These are phyloP conservation scores for Nymphalis urticae DNA, from an alignment of 2,888 invertebrate species.

Conservation along the genomic window DNA sequence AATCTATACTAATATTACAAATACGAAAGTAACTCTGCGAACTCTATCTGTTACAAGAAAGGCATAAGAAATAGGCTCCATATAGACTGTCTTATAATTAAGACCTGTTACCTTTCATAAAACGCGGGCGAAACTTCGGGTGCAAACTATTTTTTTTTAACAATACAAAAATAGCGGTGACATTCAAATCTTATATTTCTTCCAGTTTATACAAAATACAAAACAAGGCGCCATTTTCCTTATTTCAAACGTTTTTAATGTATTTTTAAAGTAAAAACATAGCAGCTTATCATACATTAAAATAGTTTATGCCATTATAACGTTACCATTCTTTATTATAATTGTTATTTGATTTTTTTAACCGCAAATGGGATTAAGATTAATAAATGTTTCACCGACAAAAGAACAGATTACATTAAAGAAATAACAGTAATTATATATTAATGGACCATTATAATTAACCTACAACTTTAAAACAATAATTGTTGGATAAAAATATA, in stretches of 20 bases:
- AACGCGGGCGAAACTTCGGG: no score
- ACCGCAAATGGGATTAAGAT: conserved; percentile 28
- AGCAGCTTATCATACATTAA: conserved; percentile 10
- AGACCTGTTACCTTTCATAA: no score
- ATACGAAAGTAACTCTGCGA: no score
- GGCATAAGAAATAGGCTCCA: no score
- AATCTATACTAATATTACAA: no score
- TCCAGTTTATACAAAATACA: background rate
- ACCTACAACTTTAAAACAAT: conserved; percentile 1
- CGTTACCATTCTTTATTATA: conserved; percentile 24
- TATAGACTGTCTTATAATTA: no score
- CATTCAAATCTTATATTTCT: no score
- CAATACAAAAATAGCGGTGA: no score
- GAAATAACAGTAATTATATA: conserved; percentile 13
- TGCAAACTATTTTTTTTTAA: no score
- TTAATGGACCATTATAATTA: conserved; percentile 8
- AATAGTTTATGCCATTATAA: conserved; percentile 11
- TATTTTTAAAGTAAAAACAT: conserved; percentile 11
- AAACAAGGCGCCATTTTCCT: background rate
- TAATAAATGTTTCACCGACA: conserved; percentile 34
- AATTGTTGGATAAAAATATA: background rate
- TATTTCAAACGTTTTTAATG: background rate
- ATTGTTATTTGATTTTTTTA: conserved; percentile 35
- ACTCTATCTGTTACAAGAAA: no score
- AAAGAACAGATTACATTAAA: conserved; percentile 26